Evolutionary conservation across 1,140 invertebrate genomes (phyloP).

Genomic region (Maniola jurtina): DNA sequence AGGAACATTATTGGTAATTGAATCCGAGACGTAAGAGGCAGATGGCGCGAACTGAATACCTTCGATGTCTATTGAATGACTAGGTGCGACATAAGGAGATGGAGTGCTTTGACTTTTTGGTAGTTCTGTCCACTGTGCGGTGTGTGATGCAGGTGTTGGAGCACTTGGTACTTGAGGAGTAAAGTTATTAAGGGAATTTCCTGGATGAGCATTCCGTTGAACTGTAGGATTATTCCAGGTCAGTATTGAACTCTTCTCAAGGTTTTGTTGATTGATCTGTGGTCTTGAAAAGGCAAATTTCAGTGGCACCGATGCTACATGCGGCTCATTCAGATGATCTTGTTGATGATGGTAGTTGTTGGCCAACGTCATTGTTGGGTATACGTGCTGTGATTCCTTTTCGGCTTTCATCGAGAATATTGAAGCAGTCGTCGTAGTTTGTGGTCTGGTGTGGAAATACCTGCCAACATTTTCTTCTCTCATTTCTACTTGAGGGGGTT

Average conservation of each 20-base stretch:
- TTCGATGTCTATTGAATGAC: not conserved
- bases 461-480: slow-evolving; percentile 42
- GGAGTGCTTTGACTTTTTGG: slow-evolving; percentile 1
- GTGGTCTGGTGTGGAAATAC: slow-evolving; percentile 34
- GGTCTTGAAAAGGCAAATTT: slow-evolving; percentile 18
- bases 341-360: not conserved
- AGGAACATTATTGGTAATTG: slow-evolving; percentile 4
- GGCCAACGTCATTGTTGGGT: not conserved
- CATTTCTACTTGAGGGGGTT: slow-evolving; percentile 38
- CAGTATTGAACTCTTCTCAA: not conserved
- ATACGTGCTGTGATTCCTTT: slow-evolving; percentile 15
- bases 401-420: slow-evolving; percentile 14
- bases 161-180: not conserved
- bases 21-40: slow-evolving; percentile 21
- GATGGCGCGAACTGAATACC: slow-evolving; percentile 14
- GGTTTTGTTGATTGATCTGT: not conserved
- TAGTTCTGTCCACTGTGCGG: not conserved
- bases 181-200: not conserved
- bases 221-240: not conserved
- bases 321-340: slow-evolving; percentile 3
- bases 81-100: not conserved
- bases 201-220: not conserved
- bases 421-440: slow-evolving; percentile 15
- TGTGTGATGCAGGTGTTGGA: not conserved
- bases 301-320: slow-evolving; percentile 6